Base-by-base conservation (phyloP, 1,140 invertebrate species). In the Panagrolaimus sp. region DNA sequence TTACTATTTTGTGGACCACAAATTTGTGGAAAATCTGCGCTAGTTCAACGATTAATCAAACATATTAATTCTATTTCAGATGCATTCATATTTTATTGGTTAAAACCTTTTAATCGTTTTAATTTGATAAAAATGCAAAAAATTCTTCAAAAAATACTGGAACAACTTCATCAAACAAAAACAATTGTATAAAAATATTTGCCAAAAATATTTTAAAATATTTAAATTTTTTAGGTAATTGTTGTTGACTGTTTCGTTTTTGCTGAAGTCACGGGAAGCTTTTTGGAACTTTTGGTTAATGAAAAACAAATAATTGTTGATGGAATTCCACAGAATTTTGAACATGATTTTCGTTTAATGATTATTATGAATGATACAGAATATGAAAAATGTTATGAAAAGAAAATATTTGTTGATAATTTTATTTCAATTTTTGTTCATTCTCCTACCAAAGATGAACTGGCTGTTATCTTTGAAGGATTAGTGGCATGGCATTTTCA, bases 401-500 rank as follows among this genome's bases (percentile, higher is more conserved):
- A 76, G 32, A 68, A 71, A 21, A 21, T 70, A 26, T 73, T 73
- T 52, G 17, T 21, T 8, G 24, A 47, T 15, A 71, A 76, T 15
- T 73, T 74, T 32, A 26, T 28, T 63, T 44, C 72, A 17, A 62
- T 73, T 64, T 52, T 38, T 43, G 52, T 73, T 3, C 28, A 28
- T 32, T 32, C 73, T 6, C 55, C 58, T 14, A 64, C 24, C 21
- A 38, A 24, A 43, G 38, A 47, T 14, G 44, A 62, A 12, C 26
- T 73, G 0, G 43, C 15, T 9, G 21, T 62, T n/a, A 75, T 73
- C 43, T 28, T 73, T 14, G 72, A 73, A 64, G 70, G 47, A 17
- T 12, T 73, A 10, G 15, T 76, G 14, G 26, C n/a, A 17, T 75
- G 73, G 72, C 72, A 73, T 65, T 63, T 73, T n/a, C 28, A 68